Base-by-base conservation (phyloP, 23 tunicate genomes). In the Trididemnum clinides region DNA sequence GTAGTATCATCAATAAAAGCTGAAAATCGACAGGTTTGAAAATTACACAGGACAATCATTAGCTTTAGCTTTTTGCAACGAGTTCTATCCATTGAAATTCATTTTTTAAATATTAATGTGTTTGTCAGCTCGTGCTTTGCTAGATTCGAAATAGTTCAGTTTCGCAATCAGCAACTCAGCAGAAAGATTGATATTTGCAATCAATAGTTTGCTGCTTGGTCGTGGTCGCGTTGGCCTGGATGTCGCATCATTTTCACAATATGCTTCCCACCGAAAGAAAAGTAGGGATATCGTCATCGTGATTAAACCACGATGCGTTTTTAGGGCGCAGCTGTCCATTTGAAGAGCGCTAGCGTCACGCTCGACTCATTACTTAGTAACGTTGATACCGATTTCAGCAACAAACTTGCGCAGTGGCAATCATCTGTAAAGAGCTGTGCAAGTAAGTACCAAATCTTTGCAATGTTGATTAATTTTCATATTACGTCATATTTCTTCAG, bases 271-370 rank as follows among this genome's bases (percentile, higher is more conserved):
- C n/a, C n/a, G n/a, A n/a, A n/a, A n/a, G n/a, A n/a, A n/a, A n/a
- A n/a, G n/a, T n/a, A n/a, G n/a, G n/a, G n/a, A n/a, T n/a, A n/a
- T n/a, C n/a, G n/a, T n/a, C n/a, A n/a, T n/a, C n/a, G n/a, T n/a
- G n/a, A n/a, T n/a, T n/a, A n/a, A n/a, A n/a, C n/a, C n/a, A n/a
- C n/a, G n/a, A n/a, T n/a, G n/a, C n/a, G n/a, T 36, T 73, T 73
- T 26, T 78, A 87, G 91, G 86, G 91, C 26, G 58, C 85, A 21
- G 85, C 85, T 1, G 57, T 87, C 19, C 91, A 87, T 35, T 54
- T 80, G 64, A 87, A 80, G 64, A 87, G 91, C 72, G 80, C 85
- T 20, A 87, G 86, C 71, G 91, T 80, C 57, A 80, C 85, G 4
- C 50, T 87, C 1, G 91, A 87, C 33, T 39, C 80, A 22, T 73